Evolutionary conservation across 2,888 invertebrate genomes (phyloP), one percentile per base, ranked within the genome.

Genomic region (Crematogaster levior): DNA sequence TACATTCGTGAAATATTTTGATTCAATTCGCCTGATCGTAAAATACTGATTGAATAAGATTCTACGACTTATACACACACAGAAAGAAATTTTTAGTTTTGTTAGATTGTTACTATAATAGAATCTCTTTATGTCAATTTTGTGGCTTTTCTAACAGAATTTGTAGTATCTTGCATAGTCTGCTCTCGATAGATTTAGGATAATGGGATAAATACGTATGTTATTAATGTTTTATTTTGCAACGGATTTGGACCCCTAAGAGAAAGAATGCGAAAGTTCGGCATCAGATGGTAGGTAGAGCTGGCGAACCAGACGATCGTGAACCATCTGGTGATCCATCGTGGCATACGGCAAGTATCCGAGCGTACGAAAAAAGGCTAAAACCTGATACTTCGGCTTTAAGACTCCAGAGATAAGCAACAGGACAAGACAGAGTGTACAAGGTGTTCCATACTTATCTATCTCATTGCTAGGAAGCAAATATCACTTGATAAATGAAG

Each of bases 241-340:
- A 65, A 80, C 40, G 63, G 61, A 86, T 86, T 85, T 82, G 79
- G 46, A 37, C 56, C 74, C 65, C 27, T 82, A 63, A 86, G 86
- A 85, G 85, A 89, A 88, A 89, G 84, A 89, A 84, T 85, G 87
- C 89, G 82, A 90, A 88, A 88, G 85, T 86, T 86, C 30, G 87
- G 91, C 89, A 89, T 90, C 88, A 85, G 91, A 85, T 90, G 91
- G 89, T 84, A 89, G 91, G 89, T 84, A 89, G 75, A 85, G 88
- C 88, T 79, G 84, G 65, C 53, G 77, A 81, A 72, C 68, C 85
- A 80, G 86, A 84, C 84, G 83, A 88, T 81, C 92, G 88, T 89
- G 91, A 84, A 90, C 91, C 92, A 92, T 92, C 92, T 92, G 92
- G 87, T 92, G 92, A 91, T 92, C 91, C 90, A 89, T 80, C 80